phyloP scores from a whole-genome alignment of 1,140 invertebrate genomes.

The Danaus plexippus region DNA sequence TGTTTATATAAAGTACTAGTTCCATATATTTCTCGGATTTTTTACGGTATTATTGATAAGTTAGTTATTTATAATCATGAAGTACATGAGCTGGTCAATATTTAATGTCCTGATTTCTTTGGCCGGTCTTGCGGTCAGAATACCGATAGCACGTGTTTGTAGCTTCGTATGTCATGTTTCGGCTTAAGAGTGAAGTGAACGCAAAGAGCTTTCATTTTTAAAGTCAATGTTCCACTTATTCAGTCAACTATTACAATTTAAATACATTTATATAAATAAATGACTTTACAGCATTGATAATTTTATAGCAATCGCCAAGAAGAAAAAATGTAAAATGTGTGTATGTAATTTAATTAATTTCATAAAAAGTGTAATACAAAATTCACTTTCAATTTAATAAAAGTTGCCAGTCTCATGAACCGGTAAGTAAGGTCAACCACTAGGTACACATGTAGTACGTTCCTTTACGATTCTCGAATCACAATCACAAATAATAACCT shows the following conservation, averaged over 20 bases:
- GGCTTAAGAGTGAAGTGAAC: conserved; percentile 10
- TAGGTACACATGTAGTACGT: neutral
- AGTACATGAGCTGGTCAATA: conserved; percentile 7
- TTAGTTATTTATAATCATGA: conserved; percentile 1
- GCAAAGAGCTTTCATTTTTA: conserved; percentile 24
- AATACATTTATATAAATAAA: too few relatives aligned
- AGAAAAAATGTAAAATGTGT: too few relatives aligned
- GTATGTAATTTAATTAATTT: too few relatives aligned
- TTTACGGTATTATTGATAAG: neutral
- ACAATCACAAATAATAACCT: too few relatives aligned
- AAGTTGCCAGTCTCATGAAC: conserved; percentile 1
- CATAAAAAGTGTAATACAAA: too few relatives aligned
- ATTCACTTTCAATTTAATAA: neutral
- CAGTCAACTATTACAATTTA: too few relatives aligned
- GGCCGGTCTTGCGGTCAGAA: conserved; percentile 19
- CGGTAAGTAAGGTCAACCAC: conserved; percentile 5
- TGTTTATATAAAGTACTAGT: conserved; percentile 19
- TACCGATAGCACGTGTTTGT: conserved; percentile 19
- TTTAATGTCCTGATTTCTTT: conserved; percentile 12
- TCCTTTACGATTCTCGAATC: too few relatives aligned
- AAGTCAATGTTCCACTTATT: conserved; percentile 5
- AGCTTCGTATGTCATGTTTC: conserved; percentile 10
- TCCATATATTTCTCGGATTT: neutral
- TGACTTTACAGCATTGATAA: too few relatives aligned
- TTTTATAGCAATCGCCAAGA: too few relatives aligned